Evolutionary conservation across 2,797 vertebrate species (phyloP).

Genomic region (Phaenicophaeus curvirostris): DNA sequence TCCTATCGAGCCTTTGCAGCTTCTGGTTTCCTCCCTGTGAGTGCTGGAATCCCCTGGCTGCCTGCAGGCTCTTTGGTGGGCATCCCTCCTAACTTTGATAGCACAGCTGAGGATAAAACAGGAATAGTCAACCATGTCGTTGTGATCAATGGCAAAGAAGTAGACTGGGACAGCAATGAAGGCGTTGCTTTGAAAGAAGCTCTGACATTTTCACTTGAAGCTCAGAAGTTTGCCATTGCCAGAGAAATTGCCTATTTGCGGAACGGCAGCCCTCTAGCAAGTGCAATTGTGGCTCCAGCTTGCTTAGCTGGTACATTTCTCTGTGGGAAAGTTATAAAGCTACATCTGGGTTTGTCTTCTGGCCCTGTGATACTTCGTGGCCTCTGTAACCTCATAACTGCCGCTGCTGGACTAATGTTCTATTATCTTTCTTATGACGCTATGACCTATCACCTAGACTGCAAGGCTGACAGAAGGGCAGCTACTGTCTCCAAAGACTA

Average conservation of each 20-base stretch:
- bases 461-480: constrained; percentile 80
- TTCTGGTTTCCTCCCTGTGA: constrained; percentile 89
- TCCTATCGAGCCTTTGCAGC: constrained; percentile 84
- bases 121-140: constrained; percentile 82
- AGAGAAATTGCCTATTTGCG: constrained; percentile 86
- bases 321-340: constrained; percentile 81
- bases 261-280: constrained; percentile 74
- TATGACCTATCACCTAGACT: constrained; percentile 84
- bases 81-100: constrained; percentile 89
- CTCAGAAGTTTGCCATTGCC: constrained; percentile 91
- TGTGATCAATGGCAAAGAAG: constrained; percentile 81
- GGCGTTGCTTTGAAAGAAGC: constrained; percentile 82
- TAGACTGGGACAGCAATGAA: constrained; percentile 84
- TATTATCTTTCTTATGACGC: constrained; percentile 83
- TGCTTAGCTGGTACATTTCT: constrained; percentile 85
- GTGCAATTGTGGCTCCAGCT: constrained; percentile 80
- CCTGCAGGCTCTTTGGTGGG: constrained; percentile 86
- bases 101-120: constrained; percentile 64
- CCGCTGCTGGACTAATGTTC: constrained; percentile 78
- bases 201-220: constrained; percentile 82
- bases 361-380: constrained; percentile 76
- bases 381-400: constrained; percentile 76
- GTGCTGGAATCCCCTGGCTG: constrained; percentile 89
- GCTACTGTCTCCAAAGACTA: constrained; percentile 84
- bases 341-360: constrained; percentile 81